phyloP scores from a whole-genome alignment of 2,888 invertebrate genomes.

The Thecophora atra region DNA sequence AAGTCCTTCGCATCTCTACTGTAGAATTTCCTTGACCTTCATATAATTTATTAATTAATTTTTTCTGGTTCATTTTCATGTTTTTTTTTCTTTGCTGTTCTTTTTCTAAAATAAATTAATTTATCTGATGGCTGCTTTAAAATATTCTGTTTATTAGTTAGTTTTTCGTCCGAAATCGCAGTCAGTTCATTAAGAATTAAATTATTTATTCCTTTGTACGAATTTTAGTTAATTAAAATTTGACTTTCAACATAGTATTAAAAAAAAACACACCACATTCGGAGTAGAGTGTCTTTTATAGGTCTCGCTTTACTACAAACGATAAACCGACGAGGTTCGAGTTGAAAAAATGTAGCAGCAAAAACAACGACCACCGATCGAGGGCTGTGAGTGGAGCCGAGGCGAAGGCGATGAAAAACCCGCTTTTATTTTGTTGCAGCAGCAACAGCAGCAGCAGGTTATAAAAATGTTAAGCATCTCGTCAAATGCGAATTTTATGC shows the following conservation, averaged over 20 bases:
- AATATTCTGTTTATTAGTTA: background rate
- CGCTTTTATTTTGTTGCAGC: conserved; percentile 7
- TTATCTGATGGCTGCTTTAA: background rate
- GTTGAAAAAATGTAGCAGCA: background rate
- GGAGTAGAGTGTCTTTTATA: background rate
- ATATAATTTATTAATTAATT: background rate
- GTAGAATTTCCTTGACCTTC: background rate
- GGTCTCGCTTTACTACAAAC: conserved; percentile 12
- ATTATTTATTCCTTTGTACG: background rate
- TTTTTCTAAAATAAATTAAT: background rate
- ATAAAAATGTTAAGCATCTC: conserved; percentile 44
- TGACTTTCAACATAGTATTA: background rate
- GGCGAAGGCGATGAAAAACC: background rate
- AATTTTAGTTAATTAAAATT: conserved; percentile 3
- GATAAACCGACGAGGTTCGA: background rate
- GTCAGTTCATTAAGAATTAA: background rate
- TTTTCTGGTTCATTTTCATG: background rate
- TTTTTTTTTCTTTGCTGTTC: background rate
- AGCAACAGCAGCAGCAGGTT: conserved; percentile 6
- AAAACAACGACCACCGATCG: background rate
- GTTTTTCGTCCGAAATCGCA: background rate
- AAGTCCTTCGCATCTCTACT: background rate
- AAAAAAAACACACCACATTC: background rate
- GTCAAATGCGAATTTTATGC: conserved; percentile 46
- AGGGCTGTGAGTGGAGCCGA: no score